phyloP scores from a whole-genome alignment of 2,797 vertebrate genomes.

The Lagorchestes hirsutus region DNA sequence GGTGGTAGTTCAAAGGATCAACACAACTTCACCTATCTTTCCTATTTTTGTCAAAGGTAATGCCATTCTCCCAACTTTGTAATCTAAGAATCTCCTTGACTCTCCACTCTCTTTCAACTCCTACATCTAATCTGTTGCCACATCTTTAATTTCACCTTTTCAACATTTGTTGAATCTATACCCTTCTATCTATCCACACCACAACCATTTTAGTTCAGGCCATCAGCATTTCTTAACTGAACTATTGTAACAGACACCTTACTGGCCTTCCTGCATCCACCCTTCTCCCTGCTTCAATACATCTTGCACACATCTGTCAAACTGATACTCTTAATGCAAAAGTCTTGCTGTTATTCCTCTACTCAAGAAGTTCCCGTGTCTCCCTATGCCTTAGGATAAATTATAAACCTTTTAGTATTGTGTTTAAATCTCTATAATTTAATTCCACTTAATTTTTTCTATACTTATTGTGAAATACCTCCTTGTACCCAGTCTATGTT shows the following conservation, averaged over 20 bases:
- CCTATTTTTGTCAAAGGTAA: not conserved
- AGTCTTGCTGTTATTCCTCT: not conserved
- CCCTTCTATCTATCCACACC: not conserved
- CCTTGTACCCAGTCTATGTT: not conserved
- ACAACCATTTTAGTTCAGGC: not conserved
- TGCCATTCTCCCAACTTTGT: not conserved
- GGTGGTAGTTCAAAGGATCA: not conserved
- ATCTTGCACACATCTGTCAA: not conserved
- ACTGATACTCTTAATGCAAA: not conserved
- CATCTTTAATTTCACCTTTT: not conserved
- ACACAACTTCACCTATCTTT: not conserved
- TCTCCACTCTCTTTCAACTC: not conserved
- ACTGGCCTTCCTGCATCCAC: not conserved
- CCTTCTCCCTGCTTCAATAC: not conserved
- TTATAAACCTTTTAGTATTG: not conserved
- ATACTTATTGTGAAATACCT: not conserved
- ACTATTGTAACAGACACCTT: not conserved
- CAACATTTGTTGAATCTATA: not conserved
- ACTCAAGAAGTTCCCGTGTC: not conserved
- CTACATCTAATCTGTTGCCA: not conserved
- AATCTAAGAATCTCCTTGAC: not conserved
- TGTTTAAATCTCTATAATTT: not conserved
- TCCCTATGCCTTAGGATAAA: not conserved
- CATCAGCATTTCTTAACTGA: not conserved
- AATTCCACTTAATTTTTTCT: not conserved